These are phyloP conservation scores for Thereva nobilitata DNA, from an alignment of 2,888 invertebrate genomes.

Conservation along the genomic window DNA sequence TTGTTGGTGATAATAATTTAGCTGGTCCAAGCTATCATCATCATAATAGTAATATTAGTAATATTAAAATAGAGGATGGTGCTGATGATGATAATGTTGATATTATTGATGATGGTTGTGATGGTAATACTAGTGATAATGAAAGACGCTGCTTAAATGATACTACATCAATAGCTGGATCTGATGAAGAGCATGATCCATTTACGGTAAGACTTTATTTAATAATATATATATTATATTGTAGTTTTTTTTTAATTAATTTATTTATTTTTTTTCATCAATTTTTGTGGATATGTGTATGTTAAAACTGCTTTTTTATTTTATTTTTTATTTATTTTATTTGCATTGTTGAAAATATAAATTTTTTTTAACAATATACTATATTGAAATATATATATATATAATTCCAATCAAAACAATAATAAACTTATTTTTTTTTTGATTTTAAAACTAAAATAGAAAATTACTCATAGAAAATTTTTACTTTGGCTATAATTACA, in stretches of 20 bases:
- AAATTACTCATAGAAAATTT: neutral
- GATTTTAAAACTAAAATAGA: too few relatives aligned
- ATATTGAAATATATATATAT: too few relatives aligned
- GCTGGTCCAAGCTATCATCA: conserved; percentile 8
- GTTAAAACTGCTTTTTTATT: neutral
- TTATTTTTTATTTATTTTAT: conserved; percentile 13
- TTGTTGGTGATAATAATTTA: conserved; percentile 28
- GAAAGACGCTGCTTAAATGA: conserved; percentile 16
- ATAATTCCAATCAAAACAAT: too few relatives aligned
- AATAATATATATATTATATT: conserved; percentile 5
- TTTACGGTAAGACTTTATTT: conserved; percentile 37
- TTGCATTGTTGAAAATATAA: neutral
- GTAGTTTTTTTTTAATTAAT: neutral
- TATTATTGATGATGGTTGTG: conserved; percentile 30
- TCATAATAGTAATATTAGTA: conserved; percentile 9
- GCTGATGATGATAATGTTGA: conserved; percentile 36
- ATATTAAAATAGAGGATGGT: conserved; percentile 28
- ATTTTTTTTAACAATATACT: too few relatives aligned
- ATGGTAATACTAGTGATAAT: conserved; percentile 34
- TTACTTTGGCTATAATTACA: neutral
- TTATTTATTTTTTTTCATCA: neutral
- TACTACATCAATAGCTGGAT: conserved; percentile 1
- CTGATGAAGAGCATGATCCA: conserved; percentile 34
- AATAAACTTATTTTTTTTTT: too few relatives aligned
- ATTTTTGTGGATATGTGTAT: neutral